phyloP scores from a whole-genome alignment of 2,113 vertebrate genomes.

The Stigmatopora argus region DNA sequence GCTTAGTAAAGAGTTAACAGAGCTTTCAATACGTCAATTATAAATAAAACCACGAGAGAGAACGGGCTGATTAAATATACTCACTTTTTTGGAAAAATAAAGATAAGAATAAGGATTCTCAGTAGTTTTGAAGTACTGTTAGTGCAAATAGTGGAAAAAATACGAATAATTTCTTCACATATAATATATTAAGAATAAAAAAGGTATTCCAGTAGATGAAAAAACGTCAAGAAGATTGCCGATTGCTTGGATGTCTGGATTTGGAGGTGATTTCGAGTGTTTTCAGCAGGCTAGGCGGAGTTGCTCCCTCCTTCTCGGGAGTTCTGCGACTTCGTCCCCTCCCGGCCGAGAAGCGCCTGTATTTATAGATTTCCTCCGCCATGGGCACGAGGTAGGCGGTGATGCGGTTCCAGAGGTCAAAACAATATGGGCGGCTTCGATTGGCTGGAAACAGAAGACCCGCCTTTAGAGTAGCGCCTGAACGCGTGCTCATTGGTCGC shows the following conservation, averaged over 20 bases:
- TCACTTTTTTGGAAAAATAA: slow-evolving; percentile 64
- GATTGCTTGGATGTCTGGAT: slow-evolving; percentile 43
- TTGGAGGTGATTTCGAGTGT: slow-evolving; percentile 46
- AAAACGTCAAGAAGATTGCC: slow-evolving; percentile 52
- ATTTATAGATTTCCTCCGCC: slow-evolving; percentile 77
- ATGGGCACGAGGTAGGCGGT: slow-evolving; percentile 72
- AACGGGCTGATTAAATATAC: slow-evolving; percentile 30
- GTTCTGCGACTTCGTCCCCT: slow-evolving; percentile 71
- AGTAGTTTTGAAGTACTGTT: slow-evolving; percentile 72
- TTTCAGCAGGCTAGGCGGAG: slow-evolving; percentile 60
- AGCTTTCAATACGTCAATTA: slow-evolving; percentile 19
- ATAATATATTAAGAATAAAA: slow-evolving; percentile 62
- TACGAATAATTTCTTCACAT: slow-evolving; percentile 74
- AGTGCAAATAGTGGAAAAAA: slow-evolving; percentile 75
- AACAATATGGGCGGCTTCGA: slow-evolving; percentile 57
- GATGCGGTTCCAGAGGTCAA: slow-evolving; percentile 73
- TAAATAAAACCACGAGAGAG: slow-evolving; percentile 3
- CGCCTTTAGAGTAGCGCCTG: neutral
- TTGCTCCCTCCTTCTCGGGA: slow-evolving; percentile 63
- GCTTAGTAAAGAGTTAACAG: slow-evolving; percentile 39
- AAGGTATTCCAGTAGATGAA: slow-evolving; percentile 70
- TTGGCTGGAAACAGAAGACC: slow-evolving; percentile 35
- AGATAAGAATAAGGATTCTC: slow-evolving; percentile 63
- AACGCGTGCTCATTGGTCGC: slow-evolving; percentile 45
- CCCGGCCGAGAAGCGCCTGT: slow-evolving; percentile 31